These are phyloP conservation scores for Ageneiosus marmoratus DNA, from an alignment of 2,113 vertebrate genomes.

Conservation along the genomic window DNA sequence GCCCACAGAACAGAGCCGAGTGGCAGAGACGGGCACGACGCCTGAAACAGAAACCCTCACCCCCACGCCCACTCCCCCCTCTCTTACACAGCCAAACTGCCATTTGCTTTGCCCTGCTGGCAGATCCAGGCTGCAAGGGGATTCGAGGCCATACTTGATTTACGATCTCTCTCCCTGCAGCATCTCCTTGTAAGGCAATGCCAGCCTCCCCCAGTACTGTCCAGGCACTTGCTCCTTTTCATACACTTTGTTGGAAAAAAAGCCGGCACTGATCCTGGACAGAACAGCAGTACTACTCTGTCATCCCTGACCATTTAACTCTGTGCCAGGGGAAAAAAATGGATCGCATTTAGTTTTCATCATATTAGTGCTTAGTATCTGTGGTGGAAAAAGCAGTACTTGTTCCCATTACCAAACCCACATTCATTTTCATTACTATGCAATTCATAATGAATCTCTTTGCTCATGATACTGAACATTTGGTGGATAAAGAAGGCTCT, in stretches of 20 bases:
- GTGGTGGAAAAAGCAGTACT: not conserved
- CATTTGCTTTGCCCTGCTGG: slow-evolving; percentile 45
- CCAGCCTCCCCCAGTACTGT: slow-evolving; percentile 52
- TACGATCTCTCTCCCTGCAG: slow-evolving; percentile 53
- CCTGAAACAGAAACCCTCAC: slow-evolving; percentile 52
- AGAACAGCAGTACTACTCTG: slow-evolving; percentile 5
- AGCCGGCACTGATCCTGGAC: not conserved
- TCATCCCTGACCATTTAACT: not conserved
- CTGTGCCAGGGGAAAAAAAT: not conserved
- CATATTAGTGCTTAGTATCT: slow-evolving; percentile 8
- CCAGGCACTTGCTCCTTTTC: slow-evolving; percentile 46
- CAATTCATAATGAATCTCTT: not conserved
- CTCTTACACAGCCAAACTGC: slow-evolving; percentile 38
- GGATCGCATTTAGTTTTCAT: not conserved
- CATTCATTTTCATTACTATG: not conserved
- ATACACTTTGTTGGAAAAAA: not conserved
- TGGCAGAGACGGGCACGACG: slow-evolving; percentile 39
- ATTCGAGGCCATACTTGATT: slow-evolving; percentile 61
- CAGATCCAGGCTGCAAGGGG: slow-evolving; percentile 51
- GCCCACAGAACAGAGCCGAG: slow-evolving; percentile 49
- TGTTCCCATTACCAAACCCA: not conserved
- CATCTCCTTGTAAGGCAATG: slow-evolving; percentile 66
- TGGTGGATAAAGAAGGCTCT: too few relatives aligned
- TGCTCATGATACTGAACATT: not conserved
- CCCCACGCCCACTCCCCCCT: not conserved